Conservation (phyloP, 92 coral and sea anemone genomes). For the Porites cylindrica region DNA sequence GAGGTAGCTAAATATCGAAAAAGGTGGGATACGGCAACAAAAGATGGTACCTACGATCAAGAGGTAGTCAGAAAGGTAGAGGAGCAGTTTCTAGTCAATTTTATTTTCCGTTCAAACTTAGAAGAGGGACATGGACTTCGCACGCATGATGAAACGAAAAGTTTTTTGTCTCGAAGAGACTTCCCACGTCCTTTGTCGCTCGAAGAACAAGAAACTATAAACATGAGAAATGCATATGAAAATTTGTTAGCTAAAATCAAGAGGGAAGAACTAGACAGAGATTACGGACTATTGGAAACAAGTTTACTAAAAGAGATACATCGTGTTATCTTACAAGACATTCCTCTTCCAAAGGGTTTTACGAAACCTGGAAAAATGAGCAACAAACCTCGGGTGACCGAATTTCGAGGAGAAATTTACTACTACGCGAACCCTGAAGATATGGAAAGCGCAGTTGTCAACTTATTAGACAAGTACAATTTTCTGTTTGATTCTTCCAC, state of each 20-base stretch:
- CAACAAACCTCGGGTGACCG: slow-evolving; percentile 53
- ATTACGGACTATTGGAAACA: slow-evolving; percentile 36
- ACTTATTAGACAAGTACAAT: slow-evolving; percentile 78
- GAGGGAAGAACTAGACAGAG: slow-evolving; percentile 38
- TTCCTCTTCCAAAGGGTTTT: background rate
- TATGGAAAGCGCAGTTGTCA: slow-evolving; percentile 67
- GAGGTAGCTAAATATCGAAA: slow-evolving; percentile 50
- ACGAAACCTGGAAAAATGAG: slow-evolving; percentile 79
- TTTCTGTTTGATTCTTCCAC: slow-evolving; percentile 46
- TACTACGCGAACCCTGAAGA: slow-evolving; percentile 73
- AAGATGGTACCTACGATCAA: background rate
- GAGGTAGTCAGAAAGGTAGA: slow-evolving; percentile 33
- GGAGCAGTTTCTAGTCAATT: slow-evolving; percentile 38
- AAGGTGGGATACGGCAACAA: slow-evolving; percentile 34
- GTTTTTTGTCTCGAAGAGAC: slow-evolving; percentile 20
- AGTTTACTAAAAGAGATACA: slow-evolving; percentile 69
- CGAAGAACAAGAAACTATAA: slow-evolving; percentile 81
- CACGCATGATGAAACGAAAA: slow-evolving; percentile 34
- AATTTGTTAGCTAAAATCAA: slow-evolving; percentile 30
- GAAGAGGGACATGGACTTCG: slow-evolving; percentile 86
- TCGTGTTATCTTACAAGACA: slow-evolving; percentile 59
- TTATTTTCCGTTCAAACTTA: slow-evolving; percentile 69
- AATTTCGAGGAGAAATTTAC: slow-evolving; percentile 70
- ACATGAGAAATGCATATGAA: slow-evolving; percentile 66
- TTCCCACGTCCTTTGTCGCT: slow-evolving; percentile 29